Percentiles rank a stretch among this genome's conserved stretches.
phyloP scores from a whole-genome alignment of 2,888 invertebrate species.

The Hypena proboscidalis region DNA sequence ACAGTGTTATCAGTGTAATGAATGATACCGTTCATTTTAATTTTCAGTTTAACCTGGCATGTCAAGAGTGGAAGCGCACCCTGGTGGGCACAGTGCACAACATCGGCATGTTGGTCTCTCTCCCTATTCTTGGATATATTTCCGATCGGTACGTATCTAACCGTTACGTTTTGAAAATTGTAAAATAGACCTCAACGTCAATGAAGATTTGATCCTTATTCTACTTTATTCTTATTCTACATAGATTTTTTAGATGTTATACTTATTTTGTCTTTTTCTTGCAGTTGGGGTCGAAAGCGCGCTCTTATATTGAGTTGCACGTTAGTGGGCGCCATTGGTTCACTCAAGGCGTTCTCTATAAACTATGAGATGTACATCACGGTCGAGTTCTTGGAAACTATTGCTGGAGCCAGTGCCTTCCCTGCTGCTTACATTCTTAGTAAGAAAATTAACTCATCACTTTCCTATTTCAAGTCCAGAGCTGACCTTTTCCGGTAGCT shows the following conservation, averaged over 20 bases:
- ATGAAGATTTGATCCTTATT: no score
- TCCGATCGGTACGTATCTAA: slow-evolving; percentile 85
- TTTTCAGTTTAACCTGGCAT: slow-evolving; percentile 76
- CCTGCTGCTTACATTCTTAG: slow-evolving; percentile 84
- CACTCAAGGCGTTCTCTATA: slow-evolving; percentile 84
- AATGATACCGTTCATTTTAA: no score
- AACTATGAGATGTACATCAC: slow-evolving; percentile 85
- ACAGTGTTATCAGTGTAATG: no score
- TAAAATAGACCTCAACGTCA: neutral
- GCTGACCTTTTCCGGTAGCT: no score
- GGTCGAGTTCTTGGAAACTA: slow-evolving; percentile 85
- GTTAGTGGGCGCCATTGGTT: slow-evolving; percentile 75
- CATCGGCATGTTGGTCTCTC: slow-evolving; percentile 89
- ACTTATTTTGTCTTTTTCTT: slow-evolving; percentile 7
- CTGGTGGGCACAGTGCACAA: slow-evolving; percentile 91
- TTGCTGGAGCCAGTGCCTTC: slow-evolving; percentile 85
- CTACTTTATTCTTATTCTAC: no score
- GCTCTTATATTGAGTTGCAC: slow-evolving; percentile 73
- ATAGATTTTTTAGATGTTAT: no score
- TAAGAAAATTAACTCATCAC: slow-evolving; percentile 41
- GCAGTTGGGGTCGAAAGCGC: slow-evolving; percentile 75
- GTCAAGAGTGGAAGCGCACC: slow-evolving; percentile 90
- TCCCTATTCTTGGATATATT: slow-evolving; percentile 89
- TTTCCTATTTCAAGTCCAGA: no score
- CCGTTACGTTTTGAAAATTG: neutral